Conservation (phyloP, 1,140 invertebrate species). For the Pseudomyrmex flavicornis region DNA sequence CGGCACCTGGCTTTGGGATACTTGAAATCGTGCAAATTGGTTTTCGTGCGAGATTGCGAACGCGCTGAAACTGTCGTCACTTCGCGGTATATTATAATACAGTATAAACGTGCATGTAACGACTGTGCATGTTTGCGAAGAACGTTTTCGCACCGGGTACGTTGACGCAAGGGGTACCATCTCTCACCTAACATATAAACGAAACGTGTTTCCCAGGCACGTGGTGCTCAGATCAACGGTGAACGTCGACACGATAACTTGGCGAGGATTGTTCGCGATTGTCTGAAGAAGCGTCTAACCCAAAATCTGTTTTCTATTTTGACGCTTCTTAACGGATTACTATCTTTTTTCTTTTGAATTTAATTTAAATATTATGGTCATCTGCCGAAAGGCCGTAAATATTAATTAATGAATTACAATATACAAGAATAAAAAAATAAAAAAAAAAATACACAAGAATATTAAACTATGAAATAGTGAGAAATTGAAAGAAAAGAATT, state of each 20-base stretch:
- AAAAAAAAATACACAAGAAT: no score
- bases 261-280: not conserved
- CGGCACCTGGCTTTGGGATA: not conserved
- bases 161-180: conserved; percentile 13
- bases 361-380: not conserved
- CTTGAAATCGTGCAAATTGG: not conserved
- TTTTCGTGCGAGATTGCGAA: conserved; percentile 9
- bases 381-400: not conserved
- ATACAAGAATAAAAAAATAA: no score
- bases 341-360: not conserved
- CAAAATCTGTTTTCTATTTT: not conserved
- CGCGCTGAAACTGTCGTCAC: conserved; percentile 24
- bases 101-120: no score
- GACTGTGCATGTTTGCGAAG: conserved; percentile 2
- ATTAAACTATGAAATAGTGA: not conserved
- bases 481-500: conserved; percentile 52
- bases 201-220: conserved; percentile 17
- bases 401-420: no score
- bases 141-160: no score
- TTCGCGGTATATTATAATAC: not conserved
- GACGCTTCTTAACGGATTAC: not conserved
- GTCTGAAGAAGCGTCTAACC: not conserved
- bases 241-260: not conserved
- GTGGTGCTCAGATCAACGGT: conserved; percentile 31
- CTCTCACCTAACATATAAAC: not conserved